phyloP scores from a whole-genome alignment of 2,797 vertebrate genomes.

The Lerista edwardsae region DNA sequence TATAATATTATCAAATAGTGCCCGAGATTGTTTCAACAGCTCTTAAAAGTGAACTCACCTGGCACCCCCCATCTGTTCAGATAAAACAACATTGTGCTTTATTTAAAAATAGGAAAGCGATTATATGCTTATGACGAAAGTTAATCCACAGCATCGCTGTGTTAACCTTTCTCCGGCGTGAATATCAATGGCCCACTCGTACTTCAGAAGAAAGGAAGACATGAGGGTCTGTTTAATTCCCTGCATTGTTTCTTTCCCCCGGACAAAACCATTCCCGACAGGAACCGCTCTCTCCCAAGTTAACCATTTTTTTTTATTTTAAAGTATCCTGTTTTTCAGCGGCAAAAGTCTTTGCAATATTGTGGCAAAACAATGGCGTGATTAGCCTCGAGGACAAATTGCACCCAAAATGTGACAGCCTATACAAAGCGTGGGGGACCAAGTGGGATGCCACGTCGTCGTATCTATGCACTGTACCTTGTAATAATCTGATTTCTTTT shows the following conservation, averaged over 20 bases:
- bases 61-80: slow-evolving; percentile 50
- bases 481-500: background rate
- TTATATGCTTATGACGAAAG: slow-evolving; percentile 47
- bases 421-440: background rate
- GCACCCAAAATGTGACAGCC: background rate
- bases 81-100: slow-evolving; percentile 43
- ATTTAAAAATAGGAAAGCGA: slow-evolving; percentile 41
- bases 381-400: background rate
- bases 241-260: background rate
- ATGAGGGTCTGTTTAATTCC: slow-evolving; percentile 22
- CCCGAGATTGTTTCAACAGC: slow-evolving; percentile 55
- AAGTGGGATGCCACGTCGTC: no score
- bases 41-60: slow-evolving; percentile 56
- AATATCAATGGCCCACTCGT: slow-evolving; percentile 13
- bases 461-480: background rate
- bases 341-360: background rate
- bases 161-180: slow-evolving; percentile 6
- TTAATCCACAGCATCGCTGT: background rate
- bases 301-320: background rate
- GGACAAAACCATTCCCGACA: background rate
- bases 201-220: background rate
- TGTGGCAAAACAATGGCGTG: background rate
- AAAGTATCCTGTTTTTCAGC: background rate
- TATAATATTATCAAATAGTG: slow-evolving; percentile 54
- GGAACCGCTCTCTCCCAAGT: background rate